These are phyloP conservation scores for Maconellicoccus hirsutus DNA, from an alignment of 1,140 invertebrate species.

Conservation along the genomic window DNA sequence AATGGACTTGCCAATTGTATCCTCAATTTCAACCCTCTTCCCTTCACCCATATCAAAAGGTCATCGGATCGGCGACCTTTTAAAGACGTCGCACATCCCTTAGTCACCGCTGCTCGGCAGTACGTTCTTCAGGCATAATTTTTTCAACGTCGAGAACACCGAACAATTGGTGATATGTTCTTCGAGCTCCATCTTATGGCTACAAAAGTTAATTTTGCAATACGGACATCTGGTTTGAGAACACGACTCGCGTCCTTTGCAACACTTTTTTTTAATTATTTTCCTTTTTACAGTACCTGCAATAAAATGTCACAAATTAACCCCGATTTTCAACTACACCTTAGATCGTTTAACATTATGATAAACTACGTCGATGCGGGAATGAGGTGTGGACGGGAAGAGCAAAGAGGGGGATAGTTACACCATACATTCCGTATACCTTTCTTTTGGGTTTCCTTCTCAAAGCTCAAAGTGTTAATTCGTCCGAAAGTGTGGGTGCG, in stretches of 20 bases:
- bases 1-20: too few relatives aligned
- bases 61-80: too few relatives aligned
- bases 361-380: background rate
- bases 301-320: background rate
- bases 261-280: background rate
- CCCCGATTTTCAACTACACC: background rate
- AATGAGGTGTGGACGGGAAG: too few relatives aligned
- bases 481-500: background rate
- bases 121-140: background rate
- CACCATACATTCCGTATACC: background rate
- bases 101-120: background rate
- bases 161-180: slow-evolving; percentile 25
- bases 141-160: slow-evolving; percentile 24
- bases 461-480: background rate
- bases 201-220: slow-evolving; percentile 24
- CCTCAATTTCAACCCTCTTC: too few relatives aligned
- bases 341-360: background rate
- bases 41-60: too few relatives aligned
- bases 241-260: background rate
- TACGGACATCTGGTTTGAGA: slow-evolving; percentile 24
- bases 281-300: background rate
- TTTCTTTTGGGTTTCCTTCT: background rate
- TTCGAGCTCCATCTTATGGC: slow-evolving; percentile 23
- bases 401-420: background rate
- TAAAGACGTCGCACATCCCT: background rate